Evolutionary conservation across 2,113 vertebrate species (phyloP).

Genomic region (Microtus pennsylvanicus): DNA sequence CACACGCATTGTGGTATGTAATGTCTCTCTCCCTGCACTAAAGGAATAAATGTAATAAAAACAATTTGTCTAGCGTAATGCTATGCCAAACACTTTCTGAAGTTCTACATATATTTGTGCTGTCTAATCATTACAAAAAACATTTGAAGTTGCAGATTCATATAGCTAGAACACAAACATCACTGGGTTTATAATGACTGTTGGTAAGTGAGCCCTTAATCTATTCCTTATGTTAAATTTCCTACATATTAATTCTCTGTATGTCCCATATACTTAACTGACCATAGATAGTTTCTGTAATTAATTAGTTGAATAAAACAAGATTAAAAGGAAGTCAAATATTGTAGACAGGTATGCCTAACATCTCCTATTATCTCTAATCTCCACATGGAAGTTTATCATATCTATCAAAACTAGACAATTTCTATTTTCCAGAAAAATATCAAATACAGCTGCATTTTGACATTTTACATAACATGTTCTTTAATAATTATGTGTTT

Average conservation of each 20-base stretch:
- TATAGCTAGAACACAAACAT: not conserved
- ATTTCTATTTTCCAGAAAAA: not conserved
- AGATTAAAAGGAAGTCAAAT: conserved; percentile 1
- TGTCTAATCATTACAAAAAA: not conserved
- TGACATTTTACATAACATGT: not conserved
- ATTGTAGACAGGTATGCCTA: not conserved
- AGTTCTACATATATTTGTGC: not conserved
- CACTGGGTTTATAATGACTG: not conserved
- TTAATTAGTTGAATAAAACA: not conserved
- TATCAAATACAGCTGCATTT: not conserved
- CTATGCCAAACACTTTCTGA: not conserved
- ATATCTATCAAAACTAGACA: not conserved
- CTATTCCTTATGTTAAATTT: not conserved
- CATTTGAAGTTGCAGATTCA: not conserved
- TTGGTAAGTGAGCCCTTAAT: not conserved
- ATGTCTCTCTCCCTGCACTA: no score
- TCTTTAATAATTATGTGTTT: not conserved
- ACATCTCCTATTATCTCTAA: not conserved
- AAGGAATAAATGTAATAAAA: not conserved
- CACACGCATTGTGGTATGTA: not conserved
- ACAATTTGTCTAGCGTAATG: not conserved
- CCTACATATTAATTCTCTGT: not conserved
- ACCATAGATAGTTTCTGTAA: not conserved
- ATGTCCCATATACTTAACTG: not conserved
- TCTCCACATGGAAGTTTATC: not conserved